These are phyloP conservation scores for Anorthoa munda DNA, from an alignment of 2,888 invertebrate species.

Conservation along the genomic window DNA sequence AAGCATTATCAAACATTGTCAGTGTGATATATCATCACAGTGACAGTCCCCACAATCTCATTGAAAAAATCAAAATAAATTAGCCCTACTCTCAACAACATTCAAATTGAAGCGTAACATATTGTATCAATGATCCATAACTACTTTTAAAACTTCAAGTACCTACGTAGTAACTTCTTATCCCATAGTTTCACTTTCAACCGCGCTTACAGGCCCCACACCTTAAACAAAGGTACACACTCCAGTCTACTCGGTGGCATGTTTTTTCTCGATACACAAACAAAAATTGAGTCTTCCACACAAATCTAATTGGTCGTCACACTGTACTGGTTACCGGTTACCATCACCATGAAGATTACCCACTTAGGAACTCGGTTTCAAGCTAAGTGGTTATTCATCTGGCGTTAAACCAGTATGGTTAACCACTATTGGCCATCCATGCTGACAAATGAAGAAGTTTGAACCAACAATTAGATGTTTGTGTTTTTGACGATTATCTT, in stretches of 20 bases:
- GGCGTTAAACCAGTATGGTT: constrained; percentile 69
- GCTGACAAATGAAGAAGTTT: constrained; percentile 49
- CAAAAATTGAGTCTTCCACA: constrained; percentile 70
- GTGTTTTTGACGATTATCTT: constrained; percentile 19
- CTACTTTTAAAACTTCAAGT: background rate
- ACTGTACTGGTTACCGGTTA: constrained; percentile 61
- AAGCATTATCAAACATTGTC: background rate
- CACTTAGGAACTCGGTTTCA: constrained; percentile 68
- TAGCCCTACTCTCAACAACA: background rate
- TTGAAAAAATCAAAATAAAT: background rate
- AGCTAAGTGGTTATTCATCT: constrained; percentile 72
- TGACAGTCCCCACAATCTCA: too few relatives aligned
- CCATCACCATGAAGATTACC: constrained; percentile 64
- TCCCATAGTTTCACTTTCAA: background rate
- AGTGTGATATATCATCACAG: too few relatives aligned
- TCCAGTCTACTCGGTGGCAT: constrained; percentile 52
- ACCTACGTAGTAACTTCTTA: background rate
- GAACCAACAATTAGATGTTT: constrained; percentile 40
- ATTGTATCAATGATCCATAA: background rate
- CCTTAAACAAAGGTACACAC: constrained; percentile 30
- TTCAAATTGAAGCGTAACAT: background rate
- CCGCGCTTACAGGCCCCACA: constrained; percentile 22
- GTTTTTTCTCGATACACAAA: constrained; percentile 61
- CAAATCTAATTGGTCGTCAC: constrained; percentile 72
- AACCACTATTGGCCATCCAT: constrained; percentile 21